Evolutionary conservation across 2,797 vertebrate species (phyloP).

Genomic region (Brachyalestes nurse): DNA sequence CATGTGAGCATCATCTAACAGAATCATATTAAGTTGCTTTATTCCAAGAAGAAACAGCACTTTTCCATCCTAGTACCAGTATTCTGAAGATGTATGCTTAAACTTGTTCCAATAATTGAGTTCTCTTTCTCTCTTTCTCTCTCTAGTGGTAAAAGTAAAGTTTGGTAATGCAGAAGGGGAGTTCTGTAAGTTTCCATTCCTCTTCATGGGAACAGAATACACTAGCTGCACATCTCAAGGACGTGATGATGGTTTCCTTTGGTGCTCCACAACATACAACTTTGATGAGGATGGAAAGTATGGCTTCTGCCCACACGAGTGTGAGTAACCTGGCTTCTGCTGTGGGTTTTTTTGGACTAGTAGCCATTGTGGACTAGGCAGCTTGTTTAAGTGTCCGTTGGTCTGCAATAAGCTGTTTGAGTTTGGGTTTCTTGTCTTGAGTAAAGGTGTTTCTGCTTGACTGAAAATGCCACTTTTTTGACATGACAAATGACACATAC

Average conservation of each 20-base stretch:
- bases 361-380: background rate
- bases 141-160: slow-evolving; percentile 93
- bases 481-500: background rate
- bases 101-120: background rate
- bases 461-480: background rate
- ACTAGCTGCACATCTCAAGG: slow-evolving; percentile 90
- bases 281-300: slow-evolving; percentile 95
- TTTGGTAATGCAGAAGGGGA: slow-evolving; percentile 96
- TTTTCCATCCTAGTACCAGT: background rate
- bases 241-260: slow-evolving; percentile 94
- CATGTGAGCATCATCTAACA: background rate
- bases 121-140: background rate
- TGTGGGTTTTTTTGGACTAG: background rate
- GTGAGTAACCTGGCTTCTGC: slow-evolving; percentile 77
- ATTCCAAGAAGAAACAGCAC: background rate
- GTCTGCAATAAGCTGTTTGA: background rate
- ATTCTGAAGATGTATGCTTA: background rate
- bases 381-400: background rate
- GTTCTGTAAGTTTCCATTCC: slow-evolving; percentile 97
- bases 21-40: background rate
- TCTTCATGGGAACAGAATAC: slow-evolving; percentile 92
- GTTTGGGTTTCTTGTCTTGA: background rate
- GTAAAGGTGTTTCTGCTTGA: background rate
- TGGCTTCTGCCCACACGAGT: slow-evolving; percentile 96
- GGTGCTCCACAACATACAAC: slow-evolving; percentile 96